Conservation (phyloP, 1,140 invertebrate species). For the Pararge aegeria region DNA sequence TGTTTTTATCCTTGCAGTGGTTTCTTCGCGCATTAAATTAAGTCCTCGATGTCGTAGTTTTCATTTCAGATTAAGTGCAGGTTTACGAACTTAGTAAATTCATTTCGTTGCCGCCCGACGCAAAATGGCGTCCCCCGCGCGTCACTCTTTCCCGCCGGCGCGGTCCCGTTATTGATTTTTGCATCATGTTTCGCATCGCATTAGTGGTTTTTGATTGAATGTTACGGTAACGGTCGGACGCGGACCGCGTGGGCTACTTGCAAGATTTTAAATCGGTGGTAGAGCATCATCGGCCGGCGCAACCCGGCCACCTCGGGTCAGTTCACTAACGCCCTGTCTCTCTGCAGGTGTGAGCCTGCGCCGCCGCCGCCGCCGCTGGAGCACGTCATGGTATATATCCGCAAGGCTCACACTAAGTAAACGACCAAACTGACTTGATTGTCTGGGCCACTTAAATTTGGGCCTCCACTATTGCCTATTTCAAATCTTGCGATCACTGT, state of each 20-base stretch:
- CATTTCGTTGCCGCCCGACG: conserved; percentile 63
- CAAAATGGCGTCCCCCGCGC: conserved; percentile 76
- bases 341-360: conserved; percentile 81
- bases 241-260: conserved; percentile 50
- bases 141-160: conserved; percentile 62
- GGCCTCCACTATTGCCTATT: conserved; percentile 77
- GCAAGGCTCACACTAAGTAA: conserved; percentile 81
- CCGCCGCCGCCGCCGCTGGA: conserved; percentile 76
- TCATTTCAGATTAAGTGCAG: conserved; percentile 65
- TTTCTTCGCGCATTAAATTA: conserved; percentile 57
- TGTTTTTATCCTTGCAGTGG: conserved; percentile 60
- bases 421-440: conserved; percentile 78
- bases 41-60: conserved; percentile 62
- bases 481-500: conserved; percentile 79
- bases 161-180: conserved; percentile 71
- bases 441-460: conserved; percentile 80
- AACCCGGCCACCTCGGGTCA: conserved; percentile 55
- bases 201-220: conserved; percentile 46
- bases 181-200: conserved; percentile 40
- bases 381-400: conserved; percentile 83
- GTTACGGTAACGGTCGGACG: conserved; percentile 52
- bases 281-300: conserved; percentile 45
- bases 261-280: conserved; percentile 76
- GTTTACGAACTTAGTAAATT: conserved; percentile 52
- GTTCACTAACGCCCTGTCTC: conserved; percentile 80